Evolutionary conservation across 2,797 vertebrate genomes (phyloP).

Genomic region (Intellagama lesueurii): DNA sequence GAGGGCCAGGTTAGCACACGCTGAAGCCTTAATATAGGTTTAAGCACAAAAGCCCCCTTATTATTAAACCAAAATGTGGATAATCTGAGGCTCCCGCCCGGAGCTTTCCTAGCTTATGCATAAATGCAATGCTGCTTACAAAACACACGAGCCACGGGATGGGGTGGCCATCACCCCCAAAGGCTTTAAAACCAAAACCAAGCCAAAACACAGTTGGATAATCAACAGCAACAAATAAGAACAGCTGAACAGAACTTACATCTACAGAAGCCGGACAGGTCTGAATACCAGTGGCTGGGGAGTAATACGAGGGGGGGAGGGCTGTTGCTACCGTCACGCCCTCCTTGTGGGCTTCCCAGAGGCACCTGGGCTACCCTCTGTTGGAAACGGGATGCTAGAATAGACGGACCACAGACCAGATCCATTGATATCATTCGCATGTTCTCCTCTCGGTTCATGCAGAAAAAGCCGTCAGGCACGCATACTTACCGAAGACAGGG

Average conservation of each 20-base stretch:
- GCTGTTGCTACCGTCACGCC: neutral
- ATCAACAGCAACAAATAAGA: neutral
- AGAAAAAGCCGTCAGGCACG: neutral
- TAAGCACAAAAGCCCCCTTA: too few relatives aligned
- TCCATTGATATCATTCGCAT: neutral
- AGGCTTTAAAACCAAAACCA: neutral
- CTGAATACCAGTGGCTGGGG: neutral
- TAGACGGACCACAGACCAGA: neutral
- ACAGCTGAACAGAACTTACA: neutral
- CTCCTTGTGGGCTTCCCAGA: neutral
- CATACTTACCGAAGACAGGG: slow-evolving; percentile 92
- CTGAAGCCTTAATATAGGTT: too few relatives aligned
- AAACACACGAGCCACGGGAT: too few relatives aligned
- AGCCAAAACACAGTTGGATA: too few relatives aligned
- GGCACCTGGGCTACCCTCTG: neutral
- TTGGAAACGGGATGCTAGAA: neutral
- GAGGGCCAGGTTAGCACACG: too few relatives aligned
- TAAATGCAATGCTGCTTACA: too few relatives aligned
- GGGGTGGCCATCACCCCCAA: too few relatives aligned
- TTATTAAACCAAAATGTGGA: too few relatives aligned
- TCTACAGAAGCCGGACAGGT: neutral
- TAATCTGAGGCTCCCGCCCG: too few relatives aligned
- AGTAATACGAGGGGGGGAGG: neutral
- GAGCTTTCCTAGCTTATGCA: too few relatives aligned
- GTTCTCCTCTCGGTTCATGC: neutral